phyloP scores from a whole-genome alignment of 2,888 invertebrate genomes.

The Leptinotarsa rubiginosa region DNA sequence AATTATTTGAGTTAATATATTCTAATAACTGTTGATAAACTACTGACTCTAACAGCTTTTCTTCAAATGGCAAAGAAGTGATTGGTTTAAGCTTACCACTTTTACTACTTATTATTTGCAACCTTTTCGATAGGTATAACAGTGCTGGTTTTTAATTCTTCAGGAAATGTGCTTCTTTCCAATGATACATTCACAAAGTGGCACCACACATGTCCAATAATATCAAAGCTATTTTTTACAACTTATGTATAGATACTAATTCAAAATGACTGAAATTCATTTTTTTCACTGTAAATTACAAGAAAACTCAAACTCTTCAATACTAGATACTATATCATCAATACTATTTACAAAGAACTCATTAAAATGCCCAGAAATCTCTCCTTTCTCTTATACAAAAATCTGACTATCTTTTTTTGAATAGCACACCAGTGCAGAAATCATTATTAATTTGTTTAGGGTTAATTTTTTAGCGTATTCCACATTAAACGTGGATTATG shows the following conservation, averaged over 20 bases:
- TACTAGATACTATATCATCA: slow-evolving; percentile 5
- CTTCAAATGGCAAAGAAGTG: slow-evolving; percentile 13
- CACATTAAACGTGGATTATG: slow-evolving; percentile 20
- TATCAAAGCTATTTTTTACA: slow-evolving; percentile 15
- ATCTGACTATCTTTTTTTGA: no score
- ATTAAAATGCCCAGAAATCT: neutral
- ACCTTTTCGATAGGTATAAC: slow-evolving; percentile 24
- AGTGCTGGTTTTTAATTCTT: slow-evolving; percentile 18
- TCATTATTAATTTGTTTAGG: slow-evolving; percentile 2
- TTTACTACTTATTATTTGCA: slow-evolving; percentile 17
- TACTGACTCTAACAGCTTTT: slow-evolving; percentile 19
- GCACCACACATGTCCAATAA: slow-evolving; percentile 17
- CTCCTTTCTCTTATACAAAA: no score
- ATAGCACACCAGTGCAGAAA: no score
- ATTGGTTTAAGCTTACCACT: slow-evolving; percentile 18
- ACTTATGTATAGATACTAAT: slow-evolving; percentile 1
- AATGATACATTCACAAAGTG: slow-evolving; percentile 19
- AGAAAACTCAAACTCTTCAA: neutral
- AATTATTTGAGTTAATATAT: no score
- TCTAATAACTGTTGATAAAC: neutral
- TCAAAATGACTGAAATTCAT: neutral
- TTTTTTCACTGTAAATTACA: neutral
- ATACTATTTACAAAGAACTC: slow-evolving; percentile 8
- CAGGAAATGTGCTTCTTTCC: slow-evolving; percentile 14
- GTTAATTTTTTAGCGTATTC: slow-evolving; percentile 21